phyloP scores from a whole-genome alignment of 1,140 invertebrate species.

The Orchesella cincta region DNA sequence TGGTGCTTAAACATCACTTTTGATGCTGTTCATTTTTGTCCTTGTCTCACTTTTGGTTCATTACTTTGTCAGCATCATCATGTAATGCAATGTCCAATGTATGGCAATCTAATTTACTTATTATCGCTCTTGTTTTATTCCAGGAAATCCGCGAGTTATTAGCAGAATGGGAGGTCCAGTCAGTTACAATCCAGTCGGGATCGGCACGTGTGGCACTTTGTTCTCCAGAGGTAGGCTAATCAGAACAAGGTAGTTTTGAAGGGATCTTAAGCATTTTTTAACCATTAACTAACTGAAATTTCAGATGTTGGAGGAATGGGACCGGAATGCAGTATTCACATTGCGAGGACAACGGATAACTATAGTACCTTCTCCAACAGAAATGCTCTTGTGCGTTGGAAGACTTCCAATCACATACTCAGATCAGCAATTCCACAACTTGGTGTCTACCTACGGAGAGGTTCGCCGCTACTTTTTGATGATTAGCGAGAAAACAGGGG shows the following conservation, averaged over 20 bases:
- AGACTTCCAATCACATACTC: constrained; percentile 59
- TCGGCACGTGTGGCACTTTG: constrained; percentile 55
- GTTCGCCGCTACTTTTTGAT: constrained; percentile 62
- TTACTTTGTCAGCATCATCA: neutral
- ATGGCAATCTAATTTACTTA: neutral
- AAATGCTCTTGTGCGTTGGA: constrained; percentile 63
- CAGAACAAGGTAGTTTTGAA: constrained; percentile 15
- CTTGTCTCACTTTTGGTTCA: neutral
- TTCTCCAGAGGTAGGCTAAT: constrained; percentile 53
- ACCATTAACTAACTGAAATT: neutral
- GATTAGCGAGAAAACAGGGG: constrained; percentile 61
- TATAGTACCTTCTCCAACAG: constrained; percentile 59
- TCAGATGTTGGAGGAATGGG: constrained; percentile 56
- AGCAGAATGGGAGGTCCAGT: constrained; percentile 55
- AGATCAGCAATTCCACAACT: constrained; percentile 59
- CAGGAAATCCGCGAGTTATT: constrained; percentile 56
- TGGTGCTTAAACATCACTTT: neutral
- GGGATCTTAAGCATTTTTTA: neutral
- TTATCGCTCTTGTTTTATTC: constrained; percentile 43
- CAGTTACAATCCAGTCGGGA: constrained; percentile 54
- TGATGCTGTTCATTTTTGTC: neutral
- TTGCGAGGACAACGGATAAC: constrained; percentile 58
- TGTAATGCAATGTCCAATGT: neutral
- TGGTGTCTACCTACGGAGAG: constrained; percentile 59
- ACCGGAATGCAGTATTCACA: constrained; percentile 54